Conservation (phyloP, 2,113 vertebrate genomes). For the Hyperoodon ampullatus region DNA sequence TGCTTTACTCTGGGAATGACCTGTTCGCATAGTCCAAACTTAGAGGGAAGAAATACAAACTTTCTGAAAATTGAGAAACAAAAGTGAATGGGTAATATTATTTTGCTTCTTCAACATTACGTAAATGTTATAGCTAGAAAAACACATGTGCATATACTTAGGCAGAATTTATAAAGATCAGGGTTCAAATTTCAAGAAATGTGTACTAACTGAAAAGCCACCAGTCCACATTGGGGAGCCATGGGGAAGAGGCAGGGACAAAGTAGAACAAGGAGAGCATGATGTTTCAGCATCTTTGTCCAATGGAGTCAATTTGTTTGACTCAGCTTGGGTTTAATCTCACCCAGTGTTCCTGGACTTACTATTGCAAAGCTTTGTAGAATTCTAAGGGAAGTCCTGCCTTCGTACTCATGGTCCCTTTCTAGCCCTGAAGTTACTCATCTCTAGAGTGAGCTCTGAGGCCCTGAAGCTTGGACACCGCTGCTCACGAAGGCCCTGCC, state of each 20-base stretch:
- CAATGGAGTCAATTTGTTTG: not conserved
- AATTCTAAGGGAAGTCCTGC: not conserved
- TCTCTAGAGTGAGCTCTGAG: not conserved
- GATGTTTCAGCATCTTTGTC: not conserved
- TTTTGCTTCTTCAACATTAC: not conserved
- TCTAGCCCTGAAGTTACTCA: not conserved
- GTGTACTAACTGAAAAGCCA: not conserved
- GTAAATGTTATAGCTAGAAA: not conserved
- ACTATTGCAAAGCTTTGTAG: not conserved
- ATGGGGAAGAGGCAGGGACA: no score
- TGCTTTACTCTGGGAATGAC: slow-evolving; percentile 77
- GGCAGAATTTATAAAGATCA: not conserved
- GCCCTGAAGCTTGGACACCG: not conserved
- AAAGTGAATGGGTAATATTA: slow-evolving; percentile 59
- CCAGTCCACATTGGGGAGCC: not conserved
- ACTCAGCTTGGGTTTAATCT: not conserved
- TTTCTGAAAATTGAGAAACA: not conserved
- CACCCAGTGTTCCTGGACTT: not conserved
- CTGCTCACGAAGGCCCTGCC: not conserved
- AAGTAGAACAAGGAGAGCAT: not conserved
- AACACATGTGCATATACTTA: not conserved
- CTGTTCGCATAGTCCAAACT: slow-evolving; percentile 79
- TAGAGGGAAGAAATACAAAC: slow-evolving; percentile 37
- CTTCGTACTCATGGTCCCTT: not conserved
- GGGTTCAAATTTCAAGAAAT: not conserved